Percentiles rank a stretch among this genome's conserved stretches.
These are phyloP conservation scores for Semaprochilodus insignis DNA, from an alignment of 2,797 vertebrate genomes.

Conservation along the genomic window DNA sequence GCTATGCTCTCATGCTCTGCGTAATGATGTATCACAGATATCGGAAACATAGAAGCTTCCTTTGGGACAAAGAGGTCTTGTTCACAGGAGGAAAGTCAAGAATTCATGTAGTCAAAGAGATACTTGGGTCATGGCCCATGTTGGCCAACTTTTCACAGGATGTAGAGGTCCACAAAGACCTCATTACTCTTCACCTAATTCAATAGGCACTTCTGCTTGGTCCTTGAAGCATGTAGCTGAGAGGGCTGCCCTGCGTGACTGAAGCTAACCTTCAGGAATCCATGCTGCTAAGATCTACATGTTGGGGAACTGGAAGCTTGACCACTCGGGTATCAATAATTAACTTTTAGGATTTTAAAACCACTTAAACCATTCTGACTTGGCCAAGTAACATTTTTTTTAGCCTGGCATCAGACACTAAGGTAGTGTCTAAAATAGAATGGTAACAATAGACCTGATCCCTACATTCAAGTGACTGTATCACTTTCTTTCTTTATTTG, in stretches of 20 bases:
- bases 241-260: background rate
- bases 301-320: background rate
- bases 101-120: slow-evolving; percentile 65
- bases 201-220: slow-evolving; percentile 37
- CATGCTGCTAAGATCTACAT: slow-evolving; percentile 1
- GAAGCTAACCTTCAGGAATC: background rate
- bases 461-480: no score
- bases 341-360: no score
- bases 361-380: background rate
- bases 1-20: slow-evolving; percentile 35
- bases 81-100: slow-evolving; percentile 12
- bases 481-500: background rate
- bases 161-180: slow-evolving; percentile 54
- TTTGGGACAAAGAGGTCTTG: slow-evolving; percentile 20
- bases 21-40: slow-evolving; percentile 47
- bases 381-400: slow-evolving; percentile 1
- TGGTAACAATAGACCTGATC: no score
- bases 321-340: background rate
- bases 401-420: background rate
- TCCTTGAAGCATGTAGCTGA: background rate
- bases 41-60: slow-evolving; percentile 45
- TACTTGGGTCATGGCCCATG: slow-evolving; percentile 64
- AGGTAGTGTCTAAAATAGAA: no score
- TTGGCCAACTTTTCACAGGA: slow-evolving; percentile 50
- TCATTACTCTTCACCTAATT: slow-evolving; percentile 39